Conservation (phyloP, 2,113 vertebrate genomes). For the Neolamprologus sp. region DNA sequence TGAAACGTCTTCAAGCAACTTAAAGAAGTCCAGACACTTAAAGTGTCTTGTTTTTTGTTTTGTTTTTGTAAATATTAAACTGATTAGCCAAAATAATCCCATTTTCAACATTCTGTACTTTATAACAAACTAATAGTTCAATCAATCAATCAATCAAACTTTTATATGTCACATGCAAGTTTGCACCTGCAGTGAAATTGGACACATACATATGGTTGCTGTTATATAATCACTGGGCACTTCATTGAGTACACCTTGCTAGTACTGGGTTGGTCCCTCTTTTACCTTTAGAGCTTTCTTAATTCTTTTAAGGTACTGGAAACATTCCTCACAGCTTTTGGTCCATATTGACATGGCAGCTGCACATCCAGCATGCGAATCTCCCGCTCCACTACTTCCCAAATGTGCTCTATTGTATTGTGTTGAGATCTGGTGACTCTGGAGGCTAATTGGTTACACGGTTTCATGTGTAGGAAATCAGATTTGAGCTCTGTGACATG, state of each 20-base stretch:
- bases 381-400: background rate
- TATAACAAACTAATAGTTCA: background rate
- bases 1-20: background rate
- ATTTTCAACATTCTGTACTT: background rate
- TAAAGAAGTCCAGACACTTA: background rate
- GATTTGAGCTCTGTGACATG: background rate
- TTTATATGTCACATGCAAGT: background rate
- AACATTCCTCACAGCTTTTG: background rate
- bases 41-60: background rate
- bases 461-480: background rate
- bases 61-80: background rate
- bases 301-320: background rate
- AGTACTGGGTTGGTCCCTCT: background rate
- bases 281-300: background rate
- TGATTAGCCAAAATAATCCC: background rate
- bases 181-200: background rate
- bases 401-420: background rate
- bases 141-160: background rate
- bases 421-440: background rate
- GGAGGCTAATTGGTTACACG: background rate
- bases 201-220: background rate
- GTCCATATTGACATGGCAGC: background rate
- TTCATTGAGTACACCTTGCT: background rate
- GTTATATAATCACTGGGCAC: background rate
- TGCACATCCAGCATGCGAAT: background rate